Percentiles rank a stretch among this genome's conserved stretches.
Evolutionary conservation across 2,888 invertebrate species (phyloP).

Genomic region (Syritta pipiens): DNA sequence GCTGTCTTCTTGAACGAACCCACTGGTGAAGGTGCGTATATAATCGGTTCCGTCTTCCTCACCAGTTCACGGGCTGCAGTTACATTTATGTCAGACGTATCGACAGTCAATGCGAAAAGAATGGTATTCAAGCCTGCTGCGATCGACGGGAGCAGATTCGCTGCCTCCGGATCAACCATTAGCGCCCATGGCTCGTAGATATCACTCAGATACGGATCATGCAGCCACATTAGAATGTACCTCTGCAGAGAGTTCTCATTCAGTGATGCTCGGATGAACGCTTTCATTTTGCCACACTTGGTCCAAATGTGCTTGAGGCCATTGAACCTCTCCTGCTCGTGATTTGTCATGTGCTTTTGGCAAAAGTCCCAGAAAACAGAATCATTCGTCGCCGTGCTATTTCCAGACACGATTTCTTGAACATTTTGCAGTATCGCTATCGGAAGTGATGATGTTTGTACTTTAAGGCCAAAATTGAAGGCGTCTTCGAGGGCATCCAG

Average conservation of each 20-base stretch:
- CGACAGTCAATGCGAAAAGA: conserved; percentile 94
- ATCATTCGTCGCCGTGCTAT: conserved; percentile 72
- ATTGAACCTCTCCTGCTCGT: conserved; percentile 92
- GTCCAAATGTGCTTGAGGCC: conserved; percentile 85
- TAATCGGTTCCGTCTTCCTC: conserved; percentile 83
- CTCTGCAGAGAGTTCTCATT: conserved; percentile 95
- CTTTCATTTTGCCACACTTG: conserved; percentile 82
- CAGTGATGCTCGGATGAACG: conserved; percentile 92
- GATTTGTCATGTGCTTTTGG: conserved; percentile 89
- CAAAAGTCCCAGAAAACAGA: conserved; percentile 89
- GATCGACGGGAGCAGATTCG: conserved; percentile 89
- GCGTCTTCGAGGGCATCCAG: conserved; percentile 89
- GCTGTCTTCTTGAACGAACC: conserved; percentile 76
- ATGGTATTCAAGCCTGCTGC: conserved; percentile 93
- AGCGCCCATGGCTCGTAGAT: conserved; percentile 94
- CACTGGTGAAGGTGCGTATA: conserved; percentile 84
- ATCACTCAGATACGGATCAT: conserved; percentile 82
- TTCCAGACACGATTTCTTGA: conserved; percentile 85
- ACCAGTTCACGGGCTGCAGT: conserved; percentile 71
- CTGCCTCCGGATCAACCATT: conserved; percentile 88
- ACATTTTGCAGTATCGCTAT: conserved; percentile 83
- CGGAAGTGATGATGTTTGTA: conserved; percentile 80
- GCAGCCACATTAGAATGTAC: conserved; percentile 88
- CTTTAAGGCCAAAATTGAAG: conserved; percentile 88
- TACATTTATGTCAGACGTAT: conserved; percentile 89